Conservation (phyloP, 2,888 invertebrate species). For the Dynastes tityus region DNA sequence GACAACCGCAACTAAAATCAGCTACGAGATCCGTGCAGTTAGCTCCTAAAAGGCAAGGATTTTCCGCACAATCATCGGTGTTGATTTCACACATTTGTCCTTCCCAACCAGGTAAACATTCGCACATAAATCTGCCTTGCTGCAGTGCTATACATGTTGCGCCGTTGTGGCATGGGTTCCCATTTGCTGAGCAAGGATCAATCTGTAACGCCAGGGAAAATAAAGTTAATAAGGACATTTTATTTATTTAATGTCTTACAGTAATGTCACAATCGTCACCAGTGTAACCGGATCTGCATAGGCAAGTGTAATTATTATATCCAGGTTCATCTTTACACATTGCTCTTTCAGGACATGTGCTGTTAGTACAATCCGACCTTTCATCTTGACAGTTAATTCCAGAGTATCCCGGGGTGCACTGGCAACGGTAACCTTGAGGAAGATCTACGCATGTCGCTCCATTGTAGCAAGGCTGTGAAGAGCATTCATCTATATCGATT, state of each 20-base stretch:
- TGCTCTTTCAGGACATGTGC: constrained; percentile 95
- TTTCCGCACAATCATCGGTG: constrained; percentile 93
- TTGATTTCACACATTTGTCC: constrained; percentile 96
- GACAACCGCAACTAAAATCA: constrained; percentile 95
- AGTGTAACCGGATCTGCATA: constrained; percentile 95
- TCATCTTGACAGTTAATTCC: constrained; percentile 98
- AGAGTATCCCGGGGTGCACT: constrained; percentile 89
- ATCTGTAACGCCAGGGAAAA: constrained; percentile 74
- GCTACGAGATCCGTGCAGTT: constrained; percentile 95
- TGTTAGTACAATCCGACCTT: constrained; percentile 88
- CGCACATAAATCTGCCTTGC: constrained; percentile 94
- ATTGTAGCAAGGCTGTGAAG: constrained; percentile 94
- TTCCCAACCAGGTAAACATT: constrained; percentile 97
- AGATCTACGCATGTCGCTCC: constrained; percentile 93
- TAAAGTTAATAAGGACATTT: background rate
- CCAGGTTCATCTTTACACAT: constrained; percentile 98
- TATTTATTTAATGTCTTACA: constrained; percentile 70
- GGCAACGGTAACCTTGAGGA: constrained; percentile 93
- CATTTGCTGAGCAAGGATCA: constrained; percentile 91
- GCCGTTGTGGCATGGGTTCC: constrained; percentile 93
- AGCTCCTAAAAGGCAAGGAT: constrained; percentile 91
- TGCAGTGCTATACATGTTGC: constrained; percentile 91
- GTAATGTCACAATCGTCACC: constrained; percentile 94
- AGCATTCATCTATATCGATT: constrained; percentile 95
- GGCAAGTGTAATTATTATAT: constrained; percentile 90